Evolutionary conservation across 1,140 invertebrate species (phyloP).

Genomic region (Dufourea novaeangliae): DNA sequence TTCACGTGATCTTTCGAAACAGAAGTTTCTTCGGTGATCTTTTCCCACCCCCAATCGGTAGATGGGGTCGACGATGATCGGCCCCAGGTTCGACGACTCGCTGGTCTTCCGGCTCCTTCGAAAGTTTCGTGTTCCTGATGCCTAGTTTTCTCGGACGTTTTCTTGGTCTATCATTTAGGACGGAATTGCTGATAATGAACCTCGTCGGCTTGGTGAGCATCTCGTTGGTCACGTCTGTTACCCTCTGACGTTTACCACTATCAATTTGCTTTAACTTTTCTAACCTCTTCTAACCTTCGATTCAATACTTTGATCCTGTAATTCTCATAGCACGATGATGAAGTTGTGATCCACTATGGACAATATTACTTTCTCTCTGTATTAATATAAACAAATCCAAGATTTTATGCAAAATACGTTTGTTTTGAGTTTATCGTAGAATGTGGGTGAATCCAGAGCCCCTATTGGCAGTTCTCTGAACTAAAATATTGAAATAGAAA

Average conservation of each 20-base stretch:
- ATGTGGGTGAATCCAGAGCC: too few species aligned
- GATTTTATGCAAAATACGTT: too few species aligned
- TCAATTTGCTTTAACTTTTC: background rate
- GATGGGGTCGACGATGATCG: constrained; percentile 39
- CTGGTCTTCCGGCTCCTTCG: constrained; percentile 17
- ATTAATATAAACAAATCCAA: too few species aligned
- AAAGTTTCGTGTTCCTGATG: constrained; percentile 50
- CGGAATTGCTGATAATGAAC: constrained; percentile 69
- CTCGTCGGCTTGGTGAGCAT: constrained; percentile 64
- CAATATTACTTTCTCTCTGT: too few species aligned
- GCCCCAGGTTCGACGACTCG: constrained; percentile 12
- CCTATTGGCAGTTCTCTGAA: too few species aligned
- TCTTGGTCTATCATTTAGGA: constrained; percentile 57
- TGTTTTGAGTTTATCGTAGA: too few species aligned
- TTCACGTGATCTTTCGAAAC: background rate
- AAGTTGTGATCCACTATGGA: too few species aligned
- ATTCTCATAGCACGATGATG: too few species aligned
- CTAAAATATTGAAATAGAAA: too few species aligned
- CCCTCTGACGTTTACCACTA: too few species aligned
- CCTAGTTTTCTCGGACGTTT: constrained; percentile 53
- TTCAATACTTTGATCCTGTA: too few species aligned
- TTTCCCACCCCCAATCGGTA: background rate
- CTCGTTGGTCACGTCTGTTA: background rate
- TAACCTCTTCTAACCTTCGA: background rate
- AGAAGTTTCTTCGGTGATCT: background rate